Percentiles rank a stretch among this genome's conserved stretches.
phyloP scores from a whole-genome alignment of 2,888 invertebrate species.

The Leptopilina syphax region DNA sequence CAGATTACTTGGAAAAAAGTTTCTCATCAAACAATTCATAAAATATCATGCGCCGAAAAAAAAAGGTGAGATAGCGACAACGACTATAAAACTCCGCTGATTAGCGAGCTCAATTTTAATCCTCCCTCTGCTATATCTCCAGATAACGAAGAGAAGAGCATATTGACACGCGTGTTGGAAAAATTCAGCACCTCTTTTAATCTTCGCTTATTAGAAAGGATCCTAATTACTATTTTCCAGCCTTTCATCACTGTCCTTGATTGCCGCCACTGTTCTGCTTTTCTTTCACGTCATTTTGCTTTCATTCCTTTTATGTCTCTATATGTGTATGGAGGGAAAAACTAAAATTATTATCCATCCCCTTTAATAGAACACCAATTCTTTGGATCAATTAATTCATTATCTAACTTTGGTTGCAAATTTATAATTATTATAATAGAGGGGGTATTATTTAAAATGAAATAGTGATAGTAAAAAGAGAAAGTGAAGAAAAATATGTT shows the following conservation, averaged over 20 bases:
- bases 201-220: slow-evolving; percentile 35
- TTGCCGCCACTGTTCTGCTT: slow-evolving; percentile 11
- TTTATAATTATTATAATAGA: too few relatives aligned
- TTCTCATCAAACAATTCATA: neutral
- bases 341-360: neutral
- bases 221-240: slow-evolving; percentile 22
- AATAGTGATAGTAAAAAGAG: too few relatives aligned
- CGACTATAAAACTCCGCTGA: slow-evolving; percentile 10
- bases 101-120: slow-evolving; percentile 34
- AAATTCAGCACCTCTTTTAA: slow-evolving; percentile 32
- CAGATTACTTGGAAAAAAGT: neutral
- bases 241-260: slow-evolving; percentile 16
- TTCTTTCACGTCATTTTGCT: slow-evolving; percentile 9
- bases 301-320: too few relatives aligned
- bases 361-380: neutral
- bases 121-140: slow-evolving; percentile 2
- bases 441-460: too few relatives aligned
- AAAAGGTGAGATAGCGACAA: neutral
- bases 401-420: too few relatives aligned
- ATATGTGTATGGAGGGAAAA: too few relatives aligned
- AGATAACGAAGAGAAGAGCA: slow-evolving; percentile 23
- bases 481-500: too few relatives aligned
- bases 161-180: slow-evolving; percentile 30
- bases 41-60: neutral
- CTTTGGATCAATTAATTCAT: too few relatives aligned